Conservation (phyloP, 2,113 vertebrate genomes). For the Bettongia penicillata region DNA sequence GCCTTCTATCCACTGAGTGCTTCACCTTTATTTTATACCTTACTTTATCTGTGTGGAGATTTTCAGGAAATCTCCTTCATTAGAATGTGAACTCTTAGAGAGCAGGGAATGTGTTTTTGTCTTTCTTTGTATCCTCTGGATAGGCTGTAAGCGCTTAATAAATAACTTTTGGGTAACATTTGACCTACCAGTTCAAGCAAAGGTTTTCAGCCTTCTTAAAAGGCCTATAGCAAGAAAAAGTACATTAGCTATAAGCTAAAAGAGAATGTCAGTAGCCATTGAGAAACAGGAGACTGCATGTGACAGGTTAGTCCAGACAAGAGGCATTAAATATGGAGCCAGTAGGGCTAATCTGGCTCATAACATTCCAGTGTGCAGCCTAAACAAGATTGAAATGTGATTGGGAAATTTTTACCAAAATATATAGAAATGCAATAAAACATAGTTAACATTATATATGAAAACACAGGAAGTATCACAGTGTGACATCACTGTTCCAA, state of each 20-base stretch:
- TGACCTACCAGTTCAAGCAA: neutral
- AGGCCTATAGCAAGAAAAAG: neutral
- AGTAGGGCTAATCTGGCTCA: neutral
- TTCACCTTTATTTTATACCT: neutral
- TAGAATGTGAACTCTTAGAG: neutral
- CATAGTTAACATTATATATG: neutral
- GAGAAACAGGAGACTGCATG: neutral
- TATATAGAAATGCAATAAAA: neutral
- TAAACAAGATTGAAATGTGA: neutral
- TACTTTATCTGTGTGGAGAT: neutral
- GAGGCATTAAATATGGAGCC: too few species aligned
- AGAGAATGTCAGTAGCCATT: neutral
- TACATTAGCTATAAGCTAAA: neutral
- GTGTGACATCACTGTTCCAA: neutral
- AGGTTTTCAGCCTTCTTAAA: neutral
- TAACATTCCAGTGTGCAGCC: neutral
- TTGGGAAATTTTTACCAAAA: neutral
- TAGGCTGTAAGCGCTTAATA: neutral
- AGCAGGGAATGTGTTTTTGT: neutral
- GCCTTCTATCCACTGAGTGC: neutral
- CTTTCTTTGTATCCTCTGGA: too few species aligned
- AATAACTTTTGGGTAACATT: neutral
- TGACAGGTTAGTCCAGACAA: neutral
- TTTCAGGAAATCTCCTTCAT: neutral
- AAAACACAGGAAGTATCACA: neutral